A percentile compares a stretch with the other conserved stretches of the same genome.
These are phyloP conservation scores for Troilus luridus DNA, from an alignment of 2,888 invertebrate species.

Conservation along the genomic window DNA sequence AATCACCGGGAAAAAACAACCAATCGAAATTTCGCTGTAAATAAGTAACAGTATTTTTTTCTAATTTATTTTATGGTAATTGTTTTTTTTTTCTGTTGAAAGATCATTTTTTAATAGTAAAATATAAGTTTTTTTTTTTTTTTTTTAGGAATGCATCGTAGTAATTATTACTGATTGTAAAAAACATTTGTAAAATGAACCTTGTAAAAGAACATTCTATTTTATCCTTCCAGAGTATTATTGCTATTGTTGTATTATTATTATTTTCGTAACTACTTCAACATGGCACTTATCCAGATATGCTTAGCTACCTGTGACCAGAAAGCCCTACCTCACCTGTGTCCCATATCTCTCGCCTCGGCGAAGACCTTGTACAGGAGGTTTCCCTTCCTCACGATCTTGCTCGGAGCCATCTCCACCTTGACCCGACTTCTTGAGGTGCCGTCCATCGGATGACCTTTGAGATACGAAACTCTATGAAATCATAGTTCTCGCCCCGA, in stretches of 20 bases:
- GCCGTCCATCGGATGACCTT: neutral
- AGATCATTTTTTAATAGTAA: too few species aligned
- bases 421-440: conserved; percentile 4
- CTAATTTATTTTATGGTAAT: too few species aligned
- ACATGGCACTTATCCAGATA: neutral
- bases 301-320: neutral
- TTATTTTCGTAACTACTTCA: too few species aligned
- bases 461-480: conserved; percentile 20
- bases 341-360: neutral
- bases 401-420: neutral
- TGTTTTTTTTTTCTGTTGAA: too few species aligned
- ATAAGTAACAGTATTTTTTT: too few species aligned
- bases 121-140: too few species aligned
- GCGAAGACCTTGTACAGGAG: neutral
- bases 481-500: neutral
- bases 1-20: too few species aligned
- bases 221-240: neutral
- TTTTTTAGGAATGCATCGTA: too few species aligned
- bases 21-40: too few species aligned
- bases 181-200: neutral
- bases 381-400: conserved; percentile 12
- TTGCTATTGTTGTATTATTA: too few species aligned
- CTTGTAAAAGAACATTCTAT: neutral
- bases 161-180: neutral
- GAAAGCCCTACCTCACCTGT: neutral